Evolutionary conservation across 2,888 invertebrate genomes (phyloP), one percentile per base, ranked within the genome.

Genomic region (Lordiphosa fenestrarum): DNA sequence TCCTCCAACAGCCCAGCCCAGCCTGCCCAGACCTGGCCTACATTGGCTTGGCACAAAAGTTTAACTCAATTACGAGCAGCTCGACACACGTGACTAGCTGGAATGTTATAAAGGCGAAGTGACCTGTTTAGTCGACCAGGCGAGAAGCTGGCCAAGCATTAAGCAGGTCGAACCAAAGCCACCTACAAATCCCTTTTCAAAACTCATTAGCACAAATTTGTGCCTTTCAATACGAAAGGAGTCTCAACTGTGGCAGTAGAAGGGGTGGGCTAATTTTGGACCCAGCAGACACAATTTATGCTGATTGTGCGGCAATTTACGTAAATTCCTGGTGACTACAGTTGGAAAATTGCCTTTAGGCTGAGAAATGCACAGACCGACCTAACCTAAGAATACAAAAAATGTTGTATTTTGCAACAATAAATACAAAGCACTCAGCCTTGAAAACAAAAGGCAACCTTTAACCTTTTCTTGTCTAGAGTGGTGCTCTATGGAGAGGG

Each of bases 301-400:
- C 82, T 85, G 86, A 82, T 85, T 82, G 86, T 84, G 86, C 62
- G 77, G 84, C 85, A 84, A 85, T 85, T 81, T 81, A 73, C 59
- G 66, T 66, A 83, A 84, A 67, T 52, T 80, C 59, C 51, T 53
- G 21, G 47, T 56, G 59, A 38, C 46, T 51, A 62, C 56, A 57
- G 75, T 77, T 69, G 61, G 65, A 64, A 84, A 84, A 73, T 73
- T 84, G 61, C 61, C 66, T 39, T 46, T 38, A 38, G 55, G 56
- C 48, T 38, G 15, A 39, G 51, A 35, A 41, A 23, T 50, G 44
- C 49, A 42, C 38, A 38, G 6, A 53, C 52, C 39, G 6, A 53
- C 58, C 39, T 49, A 48, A 48, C 37, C 59, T 39, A 25, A 36
- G 53, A 59, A 66, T 19, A 51, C 65, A 15, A 52, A 61, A 62